Base-by-base conservation (phyloP, 2,113 vertebrate species). In the Sphaerodactylus townsendi region DNA sequence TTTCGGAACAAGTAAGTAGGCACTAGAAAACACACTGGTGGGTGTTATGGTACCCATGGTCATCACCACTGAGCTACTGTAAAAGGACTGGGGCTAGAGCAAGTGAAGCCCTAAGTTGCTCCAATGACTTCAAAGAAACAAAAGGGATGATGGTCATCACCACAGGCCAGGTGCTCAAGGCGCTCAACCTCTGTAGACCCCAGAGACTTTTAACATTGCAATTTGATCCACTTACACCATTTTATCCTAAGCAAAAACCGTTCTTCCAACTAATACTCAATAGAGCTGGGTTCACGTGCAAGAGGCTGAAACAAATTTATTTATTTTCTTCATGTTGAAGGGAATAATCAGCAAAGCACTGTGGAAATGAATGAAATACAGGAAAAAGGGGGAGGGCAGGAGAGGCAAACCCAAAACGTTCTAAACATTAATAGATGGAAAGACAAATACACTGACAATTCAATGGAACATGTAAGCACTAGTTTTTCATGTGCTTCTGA, bases 381-480 rank as follows among this genome's bases (percentile, higher is more conserved):
- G 53, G 5, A 33, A 41, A 50, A 68, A 85, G 11, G 41, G 25
- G 23, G 13, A 13, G 41, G 62, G 48, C 25, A 17, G 79, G 33
- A 68, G 39, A 48, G 10, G 91, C 88, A 81, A 75, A 70, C 88
- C 13, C 83, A 53, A 35, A 48, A 73, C 37, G 44, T 79, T 39
- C 81, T 4, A 0, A 74, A 4, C 68, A 77, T 35, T 90, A 85
- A 86, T 3, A 88, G 89, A 88, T 64, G 50, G 77, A 90, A 88
- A 88, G 74, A 91, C 87, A 89, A n/a, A 86, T 68, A 89, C 41
- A 70, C 53, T 81, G 89, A 84, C 80, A 87, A 83, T 68, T 87
- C 84, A 78, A 71, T 73, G 13, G 91, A 78, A 90, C 66, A 86
- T 75, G 86, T 46, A 71, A 79, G 62, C 9, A 79, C 86, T 70